Conservation (phyloP, 2,113 vertebrate genomes). For the Heptranchias perlo region DNA sequence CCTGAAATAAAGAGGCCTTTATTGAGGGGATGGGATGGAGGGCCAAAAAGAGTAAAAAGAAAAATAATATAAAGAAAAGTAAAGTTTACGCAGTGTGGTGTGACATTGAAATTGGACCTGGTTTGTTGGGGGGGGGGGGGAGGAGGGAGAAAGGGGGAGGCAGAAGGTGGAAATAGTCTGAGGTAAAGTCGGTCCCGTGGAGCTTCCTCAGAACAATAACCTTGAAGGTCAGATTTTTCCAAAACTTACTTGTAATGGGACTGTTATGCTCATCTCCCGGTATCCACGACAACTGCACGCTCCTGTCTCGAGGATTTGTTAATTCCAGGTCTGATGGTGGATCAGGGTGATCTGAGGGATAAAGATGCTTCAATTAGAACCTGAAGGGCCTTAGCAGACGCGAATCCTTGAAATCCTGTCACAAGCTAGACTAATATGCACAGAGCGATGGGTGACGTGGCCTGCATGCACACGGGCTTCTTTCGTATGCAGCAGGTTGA, state of each 20-base stretch:
- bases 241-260: slow-evolving; percentile 75
- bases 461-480: neutral
- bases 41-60: too few relatives aligned
- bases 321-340: slow-evolving; percentile 88
- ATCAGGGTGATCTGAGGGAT: slow-evolving; percentile 75
- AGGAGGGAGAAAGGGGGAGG: neutral
- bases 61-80: too few relatives aligned
- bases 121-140: neutral
- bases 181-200: neutral
- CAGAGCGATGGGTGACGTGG: neutral
- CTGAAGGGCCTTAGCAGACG: too few relatives aligned
- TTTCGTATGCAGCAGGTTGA: neutral
- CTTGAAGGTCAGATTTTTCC: neutral
- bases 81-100: too few relatives aligned
- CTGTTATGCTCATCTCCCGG: slow-evolving; percentile 91
- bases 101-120: too few relatives aligned
- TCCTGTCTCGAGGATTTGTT: slow-evolving; percentile 76
- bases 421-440: too few relatives aligned
- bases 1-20: too few relatives aligned
- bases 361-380: slow-evolving; percentile 43
- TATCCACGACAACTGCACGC: slow-evolving; percentile 81
- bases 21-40: too few relatives aligned
- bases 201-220: neutral
- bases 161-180: neutral
- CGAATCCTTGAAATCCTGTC: neutral